These are phyloP conservation scores for Esox masquinongy DNA, from an alignment of 2,797 vertebrate species.

Conservation along the genomic window DNA sequence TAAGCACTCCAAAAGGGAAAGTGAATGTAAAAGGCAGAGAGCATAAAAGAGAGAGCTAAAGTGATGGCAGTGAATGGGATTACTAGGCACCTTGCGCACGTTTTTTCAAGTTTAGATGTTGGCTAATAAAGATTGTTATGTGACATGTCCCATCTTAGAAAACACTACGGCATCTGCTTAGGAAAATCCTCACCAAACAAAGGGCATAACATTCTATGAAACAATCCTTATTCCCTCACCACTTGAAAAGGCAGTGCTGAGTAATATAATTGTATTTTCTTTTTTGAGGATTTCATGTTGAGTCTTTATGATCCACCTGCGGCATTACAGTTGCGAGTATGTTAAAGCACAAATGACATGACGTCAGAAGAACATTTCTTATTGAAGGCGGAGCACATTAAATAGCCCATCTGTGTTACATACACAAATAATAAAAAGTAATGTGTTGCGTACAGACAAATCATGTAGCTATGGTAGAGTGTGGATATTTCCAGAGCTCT, in stretches of 20 bases:
- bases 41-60: no score
- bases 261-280: background rate
- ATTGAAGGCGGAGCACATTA: constrained; percentile 26
- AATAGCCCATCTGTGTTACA: constrained; percentile 30
- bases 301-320: constrained; percentile 18
- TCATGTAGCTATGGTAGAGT: constrained; percentile 13
- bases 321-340: constrained; percentile 5
- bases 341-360: constrained; percentile 16
- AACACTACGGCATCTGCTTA: no score
- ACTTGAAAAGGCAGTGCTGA: background rate
- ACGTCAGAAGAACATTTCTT: constrained; percentile 17
- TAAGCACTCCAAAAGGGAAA: no score
- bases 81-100: no score
- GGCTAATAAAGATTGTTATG: no score
- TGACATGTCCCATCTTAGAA: no score
- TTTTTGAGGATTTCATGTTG: background rate
- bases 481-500: constrained; percentile 31
- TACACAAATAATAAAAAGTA: constrained; percentile 21
- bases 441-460: constrained; percentile 6
- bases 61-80: no score
- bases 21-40: no score
- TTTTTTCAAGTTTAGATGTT: no score
- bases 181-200: constrained; percentile 33
- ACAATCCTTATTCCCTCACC: constrained; percentile 26
- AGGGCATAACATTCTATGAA: constrained; percentile 32